Base-by-base conservation (phyloP, 2,113 vertebrate genomes). In the Haemorhous mexicanus region DNA sequence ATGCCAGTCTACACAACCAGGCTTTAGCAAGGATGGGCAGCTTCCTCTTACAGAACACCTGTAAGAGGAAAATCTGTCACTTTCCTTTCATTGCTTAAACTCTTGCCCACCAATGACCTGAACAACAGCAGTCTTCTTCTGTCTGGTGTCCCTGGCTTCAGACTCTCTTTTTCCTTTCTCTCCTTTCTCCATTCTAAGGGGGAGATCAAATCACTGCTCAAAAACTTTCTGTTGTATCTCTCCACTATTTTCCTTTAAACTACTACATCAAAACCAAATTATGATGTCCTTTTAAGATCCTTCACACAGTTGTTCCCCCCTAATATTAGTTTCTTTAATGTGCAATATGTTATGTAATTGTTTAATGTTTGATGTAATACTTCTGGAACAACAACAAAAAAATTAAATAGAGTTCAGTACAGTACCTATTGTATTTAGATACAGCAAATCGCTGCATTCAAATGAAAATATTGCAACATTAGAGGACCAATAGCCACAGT, bases 21-120 rank as follows among this genome's bases (percentile, higher is more conserved):
- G 30, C 11, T 86, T 74, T 84, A 27, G 87, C 44, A 78, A 84
- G 44, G 46, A 56, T 75, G 7, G 35, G 70, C 44, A 87, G 22
- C 24, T 84, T 87, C 73, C 59, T 78, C 87, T 81, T 43, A 39
- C 33, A 88, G 74, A 55, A 84, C 87, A 88, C 92, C 70, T 96
- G 67, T 62, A 55, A 61, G 79, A 56, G 49, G 9, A 72, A 32
- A 6, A 9, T 17, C 43, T 74, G 84, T 67, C 28, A 14, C 37
- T 41, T 87, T 63, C 28, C 15, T 86, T 69, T 64, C n/a, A 18
- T 33, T 85, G 39, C 33, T 63, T 43, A 46, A 72, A 52, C 61
- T 73, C 27, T 75, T 55, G 52, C 32, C 13, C 24, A 26, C 32
- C 53, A 37, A 22, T 18, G 21, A 59, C 56, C 66, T 81, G 39